phyloP scores from a whole-genome alignment of 1,140 invertebrate genomes.

The Andrena cerasifolii region DNA sequence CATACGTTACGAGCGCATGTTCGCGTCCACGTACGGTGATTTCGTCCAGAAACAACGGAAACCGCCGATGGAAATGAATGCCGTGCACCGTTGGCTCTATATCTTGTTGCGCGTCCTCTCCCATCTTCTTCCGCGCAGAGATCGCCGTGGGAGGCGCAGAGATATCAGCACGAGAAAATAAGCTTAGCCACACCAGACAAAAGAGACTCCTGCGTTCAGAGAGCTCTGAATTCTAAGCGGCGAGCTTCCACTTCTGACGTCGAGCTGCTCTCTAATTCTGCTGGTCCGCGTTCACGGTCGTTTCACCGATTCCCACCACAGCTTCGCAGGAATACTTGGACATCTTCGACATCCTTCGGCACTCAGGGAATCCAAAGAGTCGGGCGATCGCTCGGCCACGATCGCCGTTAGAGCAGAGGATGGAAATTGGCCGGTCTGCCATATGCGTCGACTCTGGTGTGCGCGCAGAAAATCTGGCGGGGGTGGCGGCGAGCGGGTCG shows the following conservation, averaged over 20 bases:
- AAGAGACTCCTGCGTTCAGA: too few relatives aligned
- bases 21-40: conserved; percentile 38
- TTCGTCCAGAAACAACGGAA: conserved; percentile 59
- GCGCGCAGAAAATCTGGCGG: conserved; percentile 64
- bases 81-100: neutral
- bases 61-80: conserved; percentile 52
- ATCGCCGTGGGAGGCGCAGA: too few relatives aligned
- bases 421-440: conserved; percentile 77
- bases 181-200: too few relatives aligned
- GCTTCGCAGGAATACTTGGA: neutral
- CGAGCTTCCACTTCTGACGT: too few relatives aligned
- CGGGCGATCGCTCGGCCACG: neutral
- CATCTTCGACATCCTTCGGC: neutral
- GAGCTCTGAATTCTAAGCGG: too few relatives aligned
- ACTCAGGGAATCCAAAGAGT: neutral
- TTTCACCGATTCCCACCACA: too few relatives aligned
- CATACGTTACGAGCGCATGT: conserved; percentile 68
- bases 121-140: too few relatives aligned
- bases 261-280: too few relatives aligned
- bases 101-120: neutral
- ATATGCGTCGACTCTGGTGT: conserved; percentile 78
- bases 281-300: too few relatives aligned
- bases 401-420: conserved; percentile 41
- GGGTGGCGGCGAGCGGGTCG: conserved; percentile 39
- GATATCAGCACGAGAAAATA: too few relatives aligned